These are phyloP conservation scores for Acholoe squamosa DNA, from an alignment of 2,888 invertebrate genomes.

Conservation along the genomic window DNA sequence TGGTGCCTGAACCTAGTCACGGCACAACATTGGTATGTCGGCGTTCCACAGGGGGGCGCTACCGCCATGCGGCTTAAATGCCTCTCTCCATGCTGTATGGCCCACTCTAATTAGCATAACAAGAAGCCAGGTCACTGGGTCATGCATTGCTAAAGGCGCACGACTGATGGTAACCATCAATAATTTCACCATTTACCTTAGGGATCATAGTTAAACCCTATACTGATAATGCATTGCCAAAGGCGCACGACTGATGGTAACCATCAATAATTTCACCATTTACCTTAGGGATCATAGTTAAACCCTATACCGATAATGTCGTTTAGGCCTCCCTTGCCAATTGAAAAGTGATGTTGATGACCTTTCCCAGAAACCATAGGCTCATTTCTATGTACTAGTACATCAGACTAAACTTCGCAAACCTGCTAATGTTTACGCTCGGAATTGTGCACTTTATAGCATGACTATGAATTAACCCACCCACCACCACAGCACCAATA, in stretches of 20 bases:
- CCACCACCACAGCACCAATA: too few species aligned
- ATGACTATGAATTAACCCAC: too few species aligned
- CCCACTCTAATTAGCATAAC: slow-evolving; percentile 15
- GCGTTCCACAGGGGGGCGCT: not conserved
- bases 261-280: not conserved
- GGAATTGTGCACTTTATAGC: too few species aligned
- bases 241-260: not conserved
- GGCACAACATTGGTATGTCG: not conserved
- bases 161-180: not conserved
- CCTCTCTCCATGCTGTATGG: not conserved
- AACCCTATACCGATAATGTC: not conserved
- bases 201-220: not conserved
- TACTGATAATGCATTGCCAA: not conserved
- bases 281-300: not conserved
- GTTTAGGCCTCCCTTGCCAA: not conserved
- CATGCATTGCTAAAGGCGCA: not conserved
- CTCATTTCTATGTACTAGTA: too few species aligned
- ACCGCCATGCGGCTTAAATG: not conserved
- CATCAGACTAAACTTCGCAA: too few species aligned
- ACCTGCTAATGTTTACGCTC: too few species aligned
- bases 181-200: not conserved
- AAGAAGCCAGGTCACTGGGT: slow-evolving; percentile 45
- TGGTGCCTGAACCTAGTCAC: not conserved
- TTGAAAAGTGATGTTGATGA: not conserved
- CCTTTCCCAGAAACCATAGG: not conserved